phyloP scores from a whole-genome alignment of 2,113 vertebrate species.

The Archilochus colubris region DNA sequence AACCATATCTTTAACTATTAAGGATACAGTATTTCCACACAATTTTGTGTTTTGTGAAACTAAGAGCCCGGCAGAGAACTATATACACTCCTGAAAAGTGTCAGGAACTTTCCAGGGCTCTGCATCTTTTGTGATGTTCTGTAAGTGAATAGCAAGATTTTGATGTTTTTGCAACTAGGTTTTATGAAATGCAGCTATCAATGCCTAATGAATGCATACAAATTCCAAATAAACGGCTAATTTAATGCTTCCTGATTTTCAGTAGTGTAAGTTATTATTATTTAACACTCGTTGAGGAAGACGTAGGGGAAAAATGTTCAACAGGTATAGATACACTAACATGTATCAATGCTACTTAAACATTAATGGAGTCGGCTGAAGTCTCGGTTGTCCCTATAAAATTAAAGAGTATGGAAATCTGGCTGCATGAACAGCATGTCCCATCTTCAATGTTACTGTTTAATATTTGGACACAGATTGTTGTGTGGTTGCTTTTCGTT shows the following conservation, averaged over 20 bases:
- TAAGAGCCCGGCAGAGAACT: background rate
- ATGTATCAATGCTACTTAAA: background rate
- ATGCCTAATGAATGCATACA: background rate
- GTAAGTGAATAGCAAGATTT: background rate
- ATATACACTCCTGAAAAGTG: background rate
- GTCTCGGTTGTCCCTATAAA: background rate
- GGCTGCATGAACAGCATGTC: background rate
- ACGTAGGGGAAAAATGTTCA: background rate
- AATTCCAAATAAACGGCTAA: background rate
- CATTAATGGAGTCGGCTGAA: background rate
- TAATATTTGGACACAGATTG: background rate
- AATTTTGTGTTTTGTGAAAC: background rate
- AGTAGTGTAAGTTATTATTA: background rate
- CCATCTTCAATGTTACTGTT: background rate
- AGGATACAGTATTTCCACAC: conserved; percentile 21
- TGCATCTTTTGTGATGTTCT: background rate
- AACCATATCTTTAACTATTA: conserved; percentile 63
- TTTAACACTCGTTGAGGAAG: background rate
- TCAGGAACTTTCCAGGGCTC: background rate
- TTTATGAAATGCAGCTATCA: background rate
- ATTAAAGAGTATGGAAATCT: background rate
- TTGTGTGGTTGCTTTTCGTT: too few species aligned
- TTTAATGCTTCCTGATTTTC: background rate
- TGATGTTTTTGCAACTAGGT: background rate
- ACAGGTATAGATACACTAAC: background rate